phyloP scores from a whole-genome alignment of 2,888 invertebrate genomes.

The Conchocele bisecta region DNA sequence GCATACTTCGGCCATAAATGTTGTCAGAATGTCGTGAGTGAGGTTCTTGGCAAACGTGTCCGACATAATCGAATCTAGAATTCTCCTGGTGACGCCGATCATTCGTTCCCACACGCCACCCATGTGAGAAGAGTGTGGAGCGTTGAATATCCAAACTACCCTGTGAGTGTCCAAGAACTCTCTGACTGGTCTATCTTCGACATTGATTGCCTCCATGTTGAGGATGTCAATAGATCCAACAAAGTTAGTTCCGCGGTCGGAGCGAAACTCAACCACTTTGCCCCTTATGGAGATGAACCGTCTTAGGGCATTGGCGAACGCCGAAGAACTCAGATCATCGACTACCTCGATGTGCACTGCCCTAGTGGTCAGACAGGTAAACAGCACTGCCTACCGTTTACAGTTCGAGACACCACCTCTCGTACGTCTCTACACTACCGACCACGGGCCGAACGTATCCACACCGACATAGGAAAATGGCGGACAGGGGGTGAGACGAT shows the following conservation, averaged over 20 bases:
- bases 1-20: conserved; percentile 29
- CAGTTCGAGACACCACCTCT: conserved; percentile 33
- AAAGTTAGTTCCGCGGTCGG: conserved; percentile 41
- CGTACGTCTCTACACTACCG: conserved; percentile 31
- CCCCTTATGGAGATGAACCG: conserved; percentile 38
- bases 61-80: conserved; percentile 30
- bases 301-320: conserved; percentile 43
- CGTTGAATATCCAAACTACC: conserved; percentile 29
- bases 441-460: conserved; percentile 56
- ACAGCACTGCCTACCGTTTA: conserved; percentile 50
- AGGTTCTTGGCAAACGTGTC: not conserved
- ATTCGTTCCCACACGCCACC: conserved; percentile 43
- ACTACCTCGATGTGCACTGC: conserved; percentile 55
- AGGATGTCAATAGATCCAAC: conserved; percentile 21
- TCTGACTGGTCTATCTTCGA: conserved; percentile 4
- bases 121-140: conserved; percentile 29
- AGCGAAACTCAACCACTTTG: conserved; percentile 21
- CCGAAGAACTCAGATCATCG: conserved; percentile 33
- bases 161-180: not conserved
- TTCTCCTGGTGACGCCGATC: conserved; percentile 24
- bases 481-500: conserved; percentile 35
- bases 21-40: conserved; percentile 28
- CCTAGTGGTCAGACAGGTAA: conserved; percentile 43
- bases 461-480: conserved; percentile 47
- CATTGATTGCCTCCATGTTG: not conserved